These are phyloP conservation scores for Microtus montanus DNA, from an alignment of 2,113 vertebrate species.

Conservation along the genomic window DNA sequence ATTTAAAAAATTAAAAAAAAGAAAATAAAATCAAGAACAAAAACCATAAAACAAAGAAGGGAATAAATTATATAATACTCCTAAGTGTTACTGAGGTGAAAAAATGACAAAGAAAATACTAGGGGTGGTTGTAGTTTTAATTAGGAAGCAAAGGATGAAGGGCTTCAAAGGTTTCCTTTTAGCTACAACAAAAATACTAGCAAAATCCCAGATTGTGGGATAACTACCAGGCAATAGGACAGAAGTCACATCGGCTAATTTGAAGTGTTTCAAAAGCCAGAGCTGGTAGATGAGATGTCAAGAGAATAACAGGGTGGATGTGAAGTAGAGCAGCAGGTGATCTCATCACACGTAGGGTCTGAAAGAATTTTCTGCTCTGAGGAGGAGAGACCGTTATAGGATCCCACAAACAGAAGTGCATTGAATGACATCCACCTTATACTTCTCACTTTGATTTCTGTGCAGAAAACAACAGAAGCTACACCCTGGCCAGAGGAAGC, in stretches of 20 bases:
- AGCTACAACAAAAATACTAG: background rate
- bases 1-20: no score
- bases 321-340: rapidly evolving
- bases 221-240: background rate
- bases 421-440: background rate
- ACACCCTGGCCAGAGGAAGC: background rate
- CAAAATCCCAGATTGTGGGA: background rate
- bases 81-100: background rate
- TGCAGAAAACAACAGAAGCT: background rate
- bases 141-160: background rate
- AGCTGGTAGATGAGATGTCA: background rate
- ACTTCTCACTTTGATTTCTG: background rate
- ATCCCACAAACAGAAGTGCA: background rate
- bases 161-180: background rate
- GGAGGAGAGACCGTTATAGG: background rate
- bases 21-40: background rate
- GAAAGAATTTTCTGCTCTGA: background rate
- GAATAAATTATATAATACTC: background rate
- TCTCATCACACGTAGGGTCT: background rate
- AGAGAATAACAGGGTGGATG: background rate
- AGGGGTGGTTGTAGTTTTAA: background rate
- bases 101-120: background rate
- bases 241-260: background rate
- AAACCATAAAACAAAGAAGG: background rate
- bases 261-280: background rate